These are phyloP conservation scores for Ancistrus triradiatus DNA, from an alignment of 2,113 vertebrate genomes.

Conservation along the genomic window DNA sequence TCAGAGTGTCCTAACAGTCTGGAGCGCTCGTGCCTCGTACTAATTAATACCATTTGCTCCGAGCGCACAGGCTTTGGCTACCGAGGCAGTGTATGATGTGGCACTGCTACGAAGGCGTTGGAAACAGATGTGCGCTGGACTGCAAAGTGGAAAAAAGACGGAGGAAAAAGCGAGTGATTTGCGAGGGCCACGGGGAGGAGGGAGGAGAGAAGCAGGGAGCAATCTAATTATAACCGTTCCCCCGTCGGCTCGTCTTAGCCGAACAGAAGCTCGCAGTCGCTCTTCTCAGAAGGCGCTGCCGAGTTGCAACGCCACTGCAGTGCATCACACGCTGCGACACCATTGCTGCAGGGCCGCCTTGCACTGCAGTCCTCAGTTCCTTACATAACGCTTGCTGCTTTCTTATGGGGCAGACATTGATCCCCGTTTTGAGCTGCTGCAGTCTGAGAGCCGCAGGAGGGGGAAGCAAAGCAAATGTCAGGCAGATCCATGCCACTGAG, in stretches of 20 bases:
- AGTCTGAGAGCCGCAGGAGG: neutral
- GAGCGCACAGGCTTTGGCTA: constrained; percentile 5
- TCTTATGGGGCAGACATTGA: constrained; percentile 11
- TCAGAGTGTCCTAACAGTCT: neutral
- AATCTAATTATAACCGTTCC: constrained; percentile 19
- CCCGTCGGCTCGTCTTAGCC: constrained; percentile 17
- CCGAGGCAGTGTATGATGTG: constrained; percentile 28
- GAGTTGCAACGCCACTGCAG: neutral
- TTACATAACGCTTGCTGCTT: too few relatives aligned
- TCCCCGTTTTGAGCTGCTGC: constrained; percentile 4
- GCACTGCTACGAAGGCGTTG: constrained; percentile 19
- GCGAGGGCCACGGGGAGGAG: constrained; percentile 21
- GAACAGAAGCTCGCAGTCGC: neutral
- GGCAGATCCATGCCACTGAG: constrained; percentile 6
- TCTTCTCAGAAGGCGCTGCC: neutral
- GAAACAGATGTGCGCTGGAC: constrained; percentile 31
- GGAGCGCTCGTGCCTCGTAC: neutral
- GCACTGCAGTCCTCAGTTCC: too few relatives aligned
- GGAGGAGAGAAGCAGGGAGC: constrained; percentile 1
- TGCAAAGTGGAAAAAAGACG: constrained; percentile 20
- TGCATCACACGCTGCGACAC: neutral
- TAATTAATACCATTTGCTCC: constrained; percentile 20
- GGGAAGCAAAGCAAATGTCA: constrained; percentile 18
- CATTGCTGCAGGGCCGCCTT: neutral
- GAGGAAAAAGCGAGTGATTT: constrained; percentile 19